Base-by-base conservation (phyloP, 1,140 invertebrate species). In the Drosophila lowei region DNA sequence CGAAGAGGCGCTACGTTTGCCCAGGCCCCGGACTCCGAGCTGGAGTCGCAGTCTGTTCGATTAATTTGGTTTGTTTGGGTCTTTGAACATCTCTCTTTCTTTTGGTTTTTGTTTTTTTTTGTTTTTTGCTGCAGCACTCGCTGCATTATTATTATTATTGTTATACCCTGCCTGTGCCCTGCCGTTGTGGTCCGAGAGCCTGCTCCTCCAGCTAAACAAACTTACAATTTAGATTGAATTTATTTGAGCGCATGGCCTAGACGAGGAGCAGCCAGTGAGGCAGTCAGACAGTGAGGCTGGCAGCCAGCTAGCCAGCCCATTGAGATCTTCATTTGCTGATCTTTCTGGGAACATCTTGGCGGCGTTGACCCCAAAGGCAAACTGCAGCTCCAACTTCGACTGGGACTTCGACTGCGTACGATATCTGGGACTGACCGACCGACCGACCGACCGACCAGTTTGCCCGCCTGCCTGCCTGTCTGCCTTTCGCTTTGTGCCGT, bases 221-320 rank as follows among this genome's bases (percentile, higher is more conserved):
- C 86, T 89, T 89, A 83, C 86, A 89, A 89, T 90, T 89, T 89
- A 89, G 86, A 89, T 89, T 89, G 86, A 89, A 89, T 89, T 89
- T 90, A 89, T 89, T 89, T 85, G 78, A 79, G 75, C 77, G 86
- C 81, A 70, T 67, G 65, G 83, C 78, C 78, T 86, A 88, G 83
- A 88, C 74, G 72, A 83, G 74, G 71, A 88, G 83, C 70, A 88
- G 70, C 79, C 85, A 73, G 59, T 18, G 63, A 42, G 25, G 48
- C 64, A 38, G 34, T 11, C 34, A 23, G 23, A 23, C 23, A 23
- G 59, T 18, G 63, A 42, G 25, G 48, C 64, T 41, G 66, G 41
- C 65, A 38, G 34, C 34, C 34, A 38, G 34, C 54, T 13, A 52
- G 63, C 50, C 62, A 18, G 65, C 65, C 65, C 78, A 88, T 89